Base-by-base conservation (phyloP, 1,140 invertebrate species). In the Sitobion miscanthi region DNA sequence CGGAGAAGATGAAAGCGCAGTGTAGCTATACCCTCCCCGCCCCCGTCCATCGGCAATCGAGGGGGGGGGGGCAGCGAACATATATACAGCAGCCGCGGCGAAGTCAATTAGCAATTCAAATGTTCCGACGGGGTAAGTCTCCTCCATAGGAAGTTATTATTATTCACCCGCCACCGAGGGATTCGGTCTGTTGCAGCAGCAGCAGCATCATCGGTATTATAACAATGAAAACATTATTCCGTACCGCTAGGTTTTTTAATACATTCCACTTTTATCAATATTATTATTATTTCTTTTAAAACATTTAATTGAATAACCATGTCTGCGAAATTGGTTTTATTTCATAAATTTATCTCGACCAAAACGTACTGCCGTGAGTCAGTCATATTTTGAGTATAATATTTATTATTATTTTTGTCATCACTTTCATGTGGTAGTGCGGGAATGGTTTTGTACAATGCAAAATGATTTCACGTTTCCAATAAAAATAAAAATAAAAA, bases 61-160 rank as follows among this genome's bases (percentile, higher is more conserved):
- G 38, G 21, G 45, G 21, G 42, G 9, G 45, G 9, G 42, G 83
- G 9, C 23, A 42, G 23, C 4, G n/a, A 42, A 45, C 83, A 38
- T 11, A 42, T 45, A 85, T 42, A 45, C 42, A 85, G 42, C 38
- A 4, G 85, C 45, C 23, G 2, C 17, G 17, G 30, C n/a, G 86
- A 49, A 87, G 86, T 87, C 47, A 87, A 87, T 87, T 87, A 87
- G 47, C 86, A 87, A 87, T 87, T 87, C 86, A 87, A 87, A 87
- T 87, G 38, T 45, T 85, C 42, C 11, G 86, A 87, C 47, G 86
- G 86, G 45, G 6, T 35, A 49, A 30, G 45, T 49, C 30, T 49
- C 47, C 17, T 49, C 47, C 17, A 77, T 87, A 35, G 86, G 86
- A 87, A 49, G n/a, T 30, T 87, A 87, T 87, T 49, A 49, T 87